Percentiles rank a stretch among this genome's conserved stretches.
Conservation (phyloP, 2,113 vertebrate species). For the Malurus melanocephalus region DNA sequence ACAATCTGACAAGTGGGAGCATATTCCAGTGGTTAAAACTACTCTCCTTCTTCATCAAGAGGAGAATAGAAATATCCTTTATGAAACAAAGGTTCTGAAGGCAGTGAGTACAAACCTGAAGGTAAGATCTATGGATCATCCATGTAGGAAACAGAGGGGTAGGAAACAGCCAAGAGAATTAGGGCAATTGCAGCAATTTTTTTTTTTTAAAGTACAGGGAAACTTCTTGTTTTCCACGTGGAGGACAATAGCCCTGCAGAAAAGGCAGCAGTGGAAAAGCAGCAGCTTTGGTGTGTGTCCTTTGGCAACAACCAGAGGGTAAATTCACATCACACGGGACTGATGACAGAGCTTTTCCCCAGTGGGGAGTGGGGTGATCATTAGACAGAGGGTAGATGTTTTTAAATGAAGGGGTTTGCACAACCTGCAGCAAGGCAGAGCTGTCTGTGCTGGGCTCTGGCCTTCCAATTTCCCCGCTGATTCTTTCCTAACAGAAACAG, state of each 20-base stretch:
- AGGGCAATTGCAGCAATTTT: neutral
- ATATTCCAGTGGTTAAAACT: neutral
- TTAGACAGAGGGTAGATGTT: neutral
- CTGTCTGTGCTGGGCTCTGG: neutral
- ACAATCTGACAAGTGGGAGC: neutral
- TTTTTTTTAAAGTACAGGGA: neutral
- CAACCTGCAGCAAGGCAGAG: neutral
- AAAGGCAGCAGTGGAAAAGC: neutral
- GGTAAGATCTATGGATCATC: neutral
- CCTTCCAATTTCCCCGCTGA: neutral
- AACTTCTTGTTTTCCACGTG: neutral
- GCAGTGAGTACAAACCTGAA: neutral
- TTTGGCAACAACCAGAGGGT: neutral
- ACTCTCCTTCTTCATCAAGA: neutral
- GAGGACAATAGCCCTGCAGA: neutral
- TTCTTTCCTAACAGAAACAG: neutral
- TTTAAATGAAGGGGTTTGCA: neutral
- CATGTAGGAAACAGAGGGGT: neutral
- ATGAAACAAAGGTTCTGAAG: neutral
- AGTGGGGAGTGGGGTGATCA: neutral
- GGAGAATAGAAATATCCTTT: neutral
- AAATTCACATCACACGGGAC: neutral
- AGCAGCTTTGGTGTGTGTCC: neutral
- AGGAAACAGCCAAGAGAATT: neutral
- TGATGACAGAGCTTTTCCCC: neutral